These are phyloP conservation scores for Silurus aristotelis DNA, from an alignment of 2,797 vertebrate genomes.

Conservation along the genomic window DNA sequence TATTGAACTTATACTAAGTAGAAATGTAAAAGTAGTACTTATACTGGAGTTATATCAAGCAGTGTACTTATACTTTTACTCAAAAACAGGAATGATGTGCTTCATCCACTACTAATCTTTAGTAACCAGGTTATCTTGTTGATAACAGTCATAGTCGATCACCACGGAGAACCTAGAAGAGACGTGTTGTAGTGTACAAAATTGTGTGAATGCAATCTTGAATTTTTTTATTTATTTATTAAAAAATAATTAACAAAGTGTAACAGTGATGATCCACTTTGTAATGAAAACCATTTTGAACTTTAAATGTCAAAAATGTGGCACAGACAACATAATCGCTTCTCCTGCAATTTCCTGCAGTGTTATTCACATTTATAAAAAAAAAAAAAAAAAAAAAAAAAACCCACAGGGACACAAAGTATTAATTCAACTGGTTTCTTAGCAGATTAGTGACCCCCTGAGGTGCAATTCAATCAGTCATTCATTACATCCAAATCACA, in stretches of 20 bases:
- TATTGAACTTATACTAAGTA: too few species aligned
- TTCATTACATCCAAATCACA: constrained; percentile 67
- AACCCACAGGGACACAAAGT: too few species aligned
- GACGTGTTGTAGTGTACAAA: background rate
- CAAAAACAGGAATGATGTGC: too few species aligned
- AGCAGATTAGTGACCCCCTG: constrained; percentile 39
- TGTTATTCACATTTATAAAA: constrained; percentile 23
- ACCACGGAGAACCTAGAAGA: background rate
- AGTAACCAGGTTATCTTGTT: background rate
- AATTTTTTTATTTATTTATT: background rate
- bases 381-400: background rate
- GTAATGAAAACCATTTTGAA: constrained; percentile 14
- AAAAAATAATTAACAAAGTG: background rate
- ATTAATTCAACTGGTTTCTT: constrained; percentile 24
- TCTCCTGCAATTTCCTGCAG: background rate
- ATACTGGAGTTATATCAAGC: too few species aligned
- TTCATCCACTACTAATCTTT: background rate
- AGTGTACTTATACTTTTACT: too few species aligned
- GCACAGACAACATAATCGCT: background rate
- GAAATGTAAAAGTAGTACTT: too few species aligned
- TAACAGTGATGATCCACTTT: constrained; percentile 5
- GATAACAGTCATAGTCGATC: background rate
- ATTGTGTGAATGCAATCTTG: background rate
- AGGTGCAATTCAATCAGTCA: constrained; percentile 51
- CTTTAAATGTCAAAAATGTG: constrained; percentile 36